Percentiles rank a stretch among this genome's conserved stretches.
Conservation (phyloP, 2,888 invertebrate genomes). For the Hirtodrosophila alboralis region DNA sequence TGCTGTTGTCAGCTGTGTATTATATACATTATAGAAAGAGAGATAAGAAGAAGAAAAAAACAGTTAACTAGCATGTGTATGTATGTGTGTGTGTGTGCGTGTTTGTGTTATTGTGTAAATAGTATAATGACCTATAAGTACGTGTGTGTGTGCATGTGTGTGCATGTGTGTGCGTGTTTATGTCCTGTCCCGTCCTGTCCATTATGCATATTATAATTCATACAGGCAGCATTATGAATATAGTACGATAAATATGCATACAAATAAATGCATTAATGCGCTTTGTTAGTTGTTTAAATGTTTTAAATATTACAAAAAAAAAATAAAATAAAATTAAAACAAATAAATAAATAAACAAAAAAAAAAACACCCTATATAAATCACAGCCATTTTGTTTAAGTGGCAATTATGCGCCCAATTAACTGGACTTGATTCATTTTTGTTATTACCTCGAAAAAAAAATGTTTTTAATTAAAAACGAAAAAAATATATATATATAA, state of each 20-base stretch:
- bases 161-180: conserved; percentile 6
- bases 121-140: conserved; percentile 33
- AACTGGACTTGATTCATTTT: conserved; percentile 49
- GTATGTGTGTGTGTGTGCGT: conserved; percentile 22
- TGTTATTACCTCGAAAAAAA: conserved; percentile 64
- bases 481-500: not conserved
- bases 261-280: conserved; percentile 54
- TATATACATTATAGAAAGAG: too few species aligned
- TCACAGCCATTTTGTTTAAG: conserved; percentile 49
- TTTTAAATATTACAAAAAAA: conserved; percentile 28
- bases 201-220: conserved; percentile 39
- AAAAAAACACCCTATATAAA: conserved; percentile 34
- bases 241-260: conserved; percentile 28
- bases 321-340: conserved; percentile 1
- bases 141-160: conserved; percentile 12
- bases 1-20: conserved; percentile 58
- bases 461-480: conserved; percentile 11
- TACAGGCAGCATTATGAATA: conserved; percentile 50
- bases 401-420: conserved; percentile 54
- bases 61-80: conserved; percentile 46
- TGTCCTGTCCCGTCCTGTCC: conserved; percentile 6
- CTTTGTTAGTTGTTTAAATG: conserved; percentile 72
- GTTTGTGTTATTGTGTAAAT: conserved; percentile 54
- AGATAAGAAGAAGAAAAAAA: conserved; percentile 14
- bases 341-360: conserved; percentile 7